Conservation (phyloP, 2,888 invertebrate species). For the Meghimatium bilineatum region DNA sequence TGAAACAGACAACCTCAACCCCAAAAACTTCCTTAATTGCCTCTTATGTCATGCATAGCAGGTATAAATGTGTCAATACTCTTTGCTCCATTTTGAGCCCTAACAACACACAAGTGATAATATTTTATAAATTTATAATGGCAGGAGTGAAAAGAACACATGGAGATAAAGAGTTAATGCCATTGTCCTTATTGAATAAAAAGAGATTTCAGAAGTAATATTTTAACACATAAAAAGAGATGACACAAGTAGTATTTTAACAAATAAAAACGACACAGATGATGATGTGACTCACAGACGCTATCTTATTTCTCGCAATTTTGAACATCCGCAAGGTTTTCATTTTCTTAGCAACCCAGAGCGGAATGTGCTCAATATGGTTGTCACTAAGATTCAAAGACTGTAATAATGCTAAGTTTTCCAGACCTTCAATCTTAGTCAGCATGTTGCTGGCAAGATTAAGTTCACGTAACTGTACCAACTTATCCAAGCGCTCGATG, state of each 20-base stretch:
- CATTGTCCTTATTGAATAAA: too few relatives aligned
- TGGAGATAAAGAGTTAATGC: too few relatives aligned
- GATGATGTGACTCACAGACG: slow-evolving; percentile 66
- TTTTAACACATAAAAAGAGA: too few relatives aligned
- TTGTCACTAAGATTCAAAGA: slow-evolving; percentile 73
- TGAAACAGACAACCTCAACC: too few relatives aligned
- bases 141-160: too few relatives aligned
- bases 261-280: neutral
- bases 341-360: slow-evolving; percentile 72
- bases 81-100: too few relatives aligned
- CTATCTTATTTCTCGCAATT: slow-evolving; percentile 70
- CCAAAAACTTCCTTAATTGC: too few relatives aligned
- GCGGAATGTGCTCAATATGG: slow-evolving; percentile 72
- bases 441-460: slow-evolving; percentile 73
- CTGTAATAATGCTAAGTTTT: slow-evolving; percentile 69
- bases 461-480: slow-evolving; percentile 71
- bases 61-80: too few relatives aligned
- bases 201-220: too few relatives aligned
- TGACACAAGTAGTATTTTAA: neutral
- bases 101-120: too few relatives aligned
- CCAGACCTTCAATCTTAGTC: slow-evolving; percentile 72
- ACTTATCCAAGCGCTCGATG: slow-evolving; percentile 74
- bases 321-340: slow-evolving; percentile 70
- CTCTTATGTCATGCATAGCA: too few relatives aligned
- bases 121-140: too few relatives aligned